Conservation (phyloP, 1,140 invertebrate species). For the Oryzaephilus surinamensis region DNA sequence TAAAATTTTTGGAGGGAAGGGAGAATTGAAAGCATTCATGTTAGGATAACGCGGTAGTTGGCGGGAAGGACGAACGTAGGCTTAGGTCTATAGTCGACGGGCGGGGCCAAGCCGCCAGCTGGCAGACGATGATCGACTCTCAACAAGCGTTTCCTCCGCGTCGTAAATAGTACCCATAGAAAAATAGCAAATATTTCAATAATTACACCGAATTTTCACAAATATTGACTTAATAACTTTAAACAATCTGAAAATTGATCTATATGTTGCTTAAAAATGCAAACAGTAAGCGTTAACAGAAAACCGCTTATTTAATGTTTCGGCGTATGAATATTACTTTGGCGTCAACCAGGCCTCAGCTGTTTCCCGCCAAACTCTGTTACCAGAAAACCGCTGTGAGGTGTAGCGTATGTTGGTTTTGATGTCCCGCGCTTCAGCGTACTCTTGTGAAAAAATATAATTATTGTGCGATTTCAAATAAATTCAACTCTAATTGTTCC, state of each 20-base stretch:
- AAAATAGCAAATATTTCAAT: slow-evolving; percentile 12
- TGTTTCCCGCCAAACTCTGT: slow-evolving; percentile 55
- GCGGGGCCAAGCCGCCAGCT: slow-evolving; percentile 37
- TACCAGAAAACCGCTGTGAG: slow-evolving; percentile 47
- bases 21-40: slow-evolving; percentile 12
- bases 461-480: not conserved
- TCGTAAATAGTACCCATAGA: slow-evolving; percentile 39
- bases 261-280: no score
- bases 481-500: no score
- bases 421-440: slow-evolving; percentile 26
- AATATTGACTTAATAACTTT: slow-evolving; percentile 5
- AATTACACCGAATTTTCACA: not conserved
- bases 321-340: slow-evolving; percentile 40
- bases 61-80: slow-evolving; percentile 23
- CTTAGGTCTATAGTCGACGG: slow-evolving; percentile 17
- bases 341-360: slow-evolving; percentile 45
- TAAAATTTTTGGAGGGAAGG: slow-evolving; percentile 12
- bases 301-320: slow-evolving; percentile 2
- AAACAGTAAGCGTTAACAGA: no score
- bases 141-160: slow-evolving; percentile 37
- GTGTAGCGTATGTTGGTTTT: slow-evolving; percentile 33
- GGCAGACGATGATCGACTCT: slow-evolving; percentile 45
- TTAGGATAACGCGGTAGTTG: no score
- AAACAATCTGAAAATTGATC: no score
- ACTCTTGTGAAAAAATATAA: slow-evolving; percentile 11